Percentiles rank a stretch among this genome's conserved stretches.
Evolutionary conservation across 2,797 vertebrate genomes (phyloP).

Genomic region (Sphenodon punctatus): DNA sequence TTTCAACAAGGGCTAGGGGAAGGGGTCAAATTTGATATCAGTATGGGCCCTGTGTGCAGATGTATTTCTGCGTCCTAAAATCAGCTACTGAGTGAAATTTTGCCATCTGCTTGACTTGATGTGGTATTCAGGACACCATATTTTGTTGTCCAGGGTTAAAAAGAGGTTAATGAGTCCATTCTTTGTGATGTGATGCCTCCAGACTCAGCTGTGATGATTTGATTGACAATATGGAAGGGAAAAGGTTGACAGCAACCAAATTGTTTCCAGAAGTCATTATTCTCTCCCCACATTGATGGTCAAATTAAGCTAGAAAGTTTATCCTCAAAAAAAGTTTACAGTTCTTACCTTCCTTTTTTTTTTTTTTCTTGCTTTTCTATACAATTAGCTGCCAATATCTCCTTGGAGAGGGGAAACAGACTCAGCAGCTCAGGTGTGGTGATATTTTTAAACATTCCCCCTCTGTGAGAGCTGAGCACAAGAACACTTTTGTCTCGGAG

Average conservation of each 20-base stretch:
- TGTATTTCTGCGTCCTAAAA: background rate
- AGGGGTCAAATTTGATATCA: background rate
- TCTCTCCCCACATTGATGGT: constrained; percentile 24
- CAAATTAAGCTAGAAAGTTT: constrained; percentile 50
- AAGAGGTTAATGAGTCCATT: background rate
- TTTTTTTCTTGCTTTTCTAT: constrained; percentile 26
- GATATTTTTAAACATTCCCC: constrained; percentile 60
- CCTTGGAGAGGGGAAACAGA: constrained; percentile 46
- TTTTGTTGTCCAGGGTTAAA: background rate
- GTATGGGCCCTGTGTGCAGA: no score
- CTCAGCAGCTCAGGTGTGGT: constrained; percentile 60
- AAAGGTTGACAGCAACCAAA: constrained; percentile 40
- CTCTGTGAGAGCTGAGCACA: constrained; percentile 54
- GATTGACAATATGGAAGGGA: constrained; percentile 44
- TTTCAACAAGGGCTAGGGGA: background rate
- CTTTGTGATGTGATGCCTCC: background rate
- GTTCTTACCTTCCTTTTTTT: constrained; percentile 45
- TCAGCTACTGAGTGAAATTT: background rate
- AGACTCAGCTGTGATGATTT: constrained; percentile 29
- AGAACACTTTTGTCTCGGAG: constrained; percentile 54
- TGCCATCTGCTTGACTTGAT: background rate
- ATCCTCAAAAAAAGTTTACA: constrained; percentile 23
- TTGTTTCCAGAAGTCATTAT: constrained; percentile 52
- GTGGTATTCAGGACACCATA: background rate
- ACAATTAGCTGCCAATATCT: constrained; percentile 45